Base-by-base conservation (phyloP, 2,113 vertebrate species). In the Guaruba guarouba region DNA sequence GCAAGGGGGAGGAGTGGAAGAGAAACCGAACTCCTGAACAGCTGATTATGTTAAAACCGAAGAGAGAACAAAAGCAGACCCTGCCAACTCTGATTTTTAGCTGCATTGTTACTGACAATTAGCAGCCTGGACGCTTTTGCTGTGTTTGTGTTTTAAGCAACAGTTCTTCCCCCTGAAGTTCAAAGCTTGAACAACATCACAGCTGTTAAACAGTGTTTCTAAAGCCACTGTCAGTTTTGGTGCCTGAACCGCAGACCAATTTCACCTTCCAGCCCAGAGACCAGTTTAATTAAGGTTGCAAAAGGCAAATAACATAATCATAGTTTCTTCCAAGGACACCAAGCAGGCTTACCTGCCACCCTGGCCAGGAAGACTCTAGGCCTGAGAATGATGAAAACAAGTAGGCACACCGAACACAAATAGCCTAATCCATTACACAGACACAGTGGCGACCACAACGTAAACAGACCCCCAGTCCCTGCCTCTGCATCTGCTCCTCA, bases 261-360 rank as follows among this genome's bases (percentile, higher is more conserved):
- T 82, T 86, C 69, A 86, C 95, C 92, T 84, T 94, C 57, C 87
- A 14, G 82, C 84, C 88, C 59, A 92, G 87, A 43, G 44, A 93
- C 39, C 90, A 94, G 86, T 82, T 95, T 94, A 92, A 97, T 96
- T 92, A 95, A 81, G 75, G 71, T 88, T 97, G 93, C 82, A 92
- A 95, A 97, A 92, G 64, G 94, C 94, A 97, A 96, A 96, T 86
- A 97, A 95, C 76, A 52, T 89, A 89, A 98, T 96, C 87, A 77
- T 33, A 57, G 95, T 97, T 97, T 77, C 96, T 88, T 97, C 91
- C 90, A 96, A 93, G 92, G 90, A 95, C 78, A 87, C 59, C 85
- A 95, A 94, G 92, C 91, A 96, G 67, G 88, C 92, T 94, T 90
- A 97, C 59, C 84, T 94, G 87, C 84, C 84, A 84, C 73, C 67